Evolutionary conservation across 2,113 vertebrate genomes (phyloP), one percentile per base, ranked within the genome.

Genomic region (Urocitellus parryii): DNA sequence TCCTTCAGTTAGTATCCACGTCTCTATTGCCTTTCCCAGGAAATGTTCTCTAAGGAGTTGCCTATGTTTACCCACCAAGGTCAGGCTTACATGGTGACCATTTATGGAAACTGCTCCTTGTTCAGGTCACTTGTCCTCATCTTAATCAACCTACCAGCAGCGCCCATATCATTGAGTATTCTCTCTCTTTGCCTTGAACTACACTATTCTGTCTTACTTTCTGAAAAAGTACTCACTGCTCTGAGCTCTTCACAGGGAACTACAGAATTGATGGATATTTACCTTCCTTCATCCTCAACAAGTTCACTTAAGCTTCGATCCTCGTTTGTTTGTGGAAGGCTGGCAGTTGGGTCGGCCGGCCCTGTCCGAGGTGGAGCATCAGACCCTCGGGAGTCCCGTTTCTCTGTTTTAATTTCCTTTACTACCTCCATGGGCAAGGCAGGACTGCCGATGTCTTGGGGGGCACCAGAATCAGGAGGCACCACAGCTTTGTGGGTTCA

Each of bases 271-370:
- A 53, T 5, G 58, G 84, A 83, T 63, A 56, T 94, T 95, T 99
- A 99, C 99, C 99, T 99, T 98, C 58, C 98, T 97, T 99, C 98
- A 97, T 98, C 98, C 70, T 98, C 98, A 93, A 99, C 99, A 90
- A 98, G 91, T 92, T 99, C 99, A 98, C 98, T 99, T 92, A 97
- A 98, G 98, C 98, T 98, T 98, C 98, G 99, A 67, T 99, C 99
- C 95, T 99, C 99, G 98, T 98, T 98, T 97, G 98, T 97, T 97
- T 87, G 98, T 39, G 98, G 98, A 67, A 97, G 78, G 95, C 12
- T 51, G 51, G 51, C 12, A 51, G 10, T 14, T 8, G 8, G 45
- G 45, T 45, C 45, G 17, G 51, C 51, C 14, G 14, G 14, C 51
- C 51, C 51, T 53, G 51, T 53, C 14, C 14, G 1, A 14, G 56